Base-by-base conservation (phyloP, 2,113 vertebrate genomes). In the Noturus placidus region DNA sequence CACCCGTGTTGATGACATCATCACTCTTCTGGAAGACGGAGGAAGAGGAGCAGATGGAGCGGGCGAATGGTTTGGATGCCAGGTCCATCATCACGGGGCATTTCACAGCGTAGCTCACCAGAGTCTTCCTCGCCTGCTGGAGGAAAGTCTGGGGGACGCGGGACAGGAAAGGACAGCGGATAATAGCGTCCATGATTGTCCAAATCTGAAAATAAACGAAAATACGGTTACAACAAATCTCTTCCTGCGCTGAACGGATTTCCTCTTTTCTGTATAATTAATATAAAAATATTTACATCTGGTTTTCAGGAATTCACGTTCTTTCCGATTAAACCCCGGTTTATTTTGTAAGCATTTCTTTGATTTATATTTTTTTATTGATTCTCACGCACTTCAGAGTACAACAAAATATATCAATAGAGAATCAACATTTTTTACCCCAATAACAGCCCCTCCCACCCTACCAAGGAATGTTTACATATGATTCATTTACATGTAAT, bases 71-170 rank as follows among this genome's bases (percentile, higher is more conserved):
- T 83, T 96, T 95, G 38, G 95, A 94, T 14, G 92, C 96, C 65
- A 96, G 92, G 87, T 97, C 97, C 98, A 99, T 99, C 98, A 99
- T 99, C 52, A 97, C 94, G 1, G 98, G 98, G 89, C 98, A 99
- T 86, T 93, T 96, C 92, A 98, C 97, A 17, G 98, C 98, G 27
- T 97, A 99, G 1, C 95, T 93, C 22, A 97, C 93, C 93, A 99
- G 90, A 1, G 96, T 97, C 79, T 96, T 96, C 67, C 97, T 96
- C 13, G 98, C 94, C 91, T 99, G 98, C 94, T 99, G 98, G 89
- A 99, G 92, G 92, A 99, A 99, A 25, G 96, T 92, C 93, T 97
- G 97, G 1, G 97, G 96, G 82, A 99, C 95, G 0, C 97, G 95
- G 72, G 97, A 96, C 92, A 99, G 93, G 94, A 99, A 99, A 0